Evolutionary conservation across 1,140 invertebrate genomes (phyloP), one percentile per base, ranked within the genome.

Genomic region (Helicorthomorpha holstii): DNA sequence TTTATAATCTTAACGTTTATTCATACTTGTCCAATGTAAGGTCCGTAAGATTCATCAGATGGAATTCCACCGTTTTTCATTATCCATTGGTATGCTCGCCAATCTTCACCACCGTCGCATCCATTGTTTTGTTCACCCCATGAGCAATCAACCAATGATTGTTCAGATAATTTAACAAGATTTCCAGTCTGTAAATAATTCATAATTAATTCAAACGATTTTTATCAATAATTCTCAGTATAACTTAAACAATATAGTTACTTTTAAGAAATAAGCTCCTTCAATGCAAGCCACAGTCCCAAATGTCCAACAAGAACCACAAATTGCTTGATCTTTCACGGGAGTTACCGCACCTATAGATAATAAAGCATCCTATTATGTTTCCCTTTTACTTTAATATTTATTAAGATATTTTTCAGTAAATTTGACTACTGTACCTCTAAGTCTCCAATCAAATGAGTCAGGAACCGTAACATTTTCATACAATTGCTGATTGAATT

Each of bases 241-340:
- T n/a, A n/a, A 16, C 14, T 42, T 49, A 14, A 10, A 34, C 22
- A 49, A 34, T 34, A 7, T 27, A 49, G 24, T 45, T 50, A 64
- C 63, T 59, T 71, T 73, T 1, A 73, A 49, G 64, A 91, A 96
- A 61, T 83, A 81, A 0, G 88, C 86, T 10, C 92, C 90, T 72
- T 97, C 93, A 49, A 97, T 77, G 0, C 89, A 76, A n/a, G 92
- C 92, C 53, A 87, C 82, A 0, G 91, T 93, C 38, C 90, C 91
- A 71, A 96, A 96, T 61, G 83, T 87, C 91, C 91, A 96, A 63
- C 92, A 97, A 7, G 88, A 93, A 1, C 92, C 92, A 71, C 93
- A 97, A 50, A 96, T 85, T 0, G 85, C 89, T 73, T 95, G 89
- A 77, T 94, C 86, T 76, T 93, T 94, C 0, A 95, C 84, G 0